A percentile compares a stretch with the other conserved stretches of the same genome.
These are phyloP conservation scores for Actinopyga echinites DNA, from an alignment of 53 echinoderm and acorn worm species.

Conservation along the genomic window DNA sequence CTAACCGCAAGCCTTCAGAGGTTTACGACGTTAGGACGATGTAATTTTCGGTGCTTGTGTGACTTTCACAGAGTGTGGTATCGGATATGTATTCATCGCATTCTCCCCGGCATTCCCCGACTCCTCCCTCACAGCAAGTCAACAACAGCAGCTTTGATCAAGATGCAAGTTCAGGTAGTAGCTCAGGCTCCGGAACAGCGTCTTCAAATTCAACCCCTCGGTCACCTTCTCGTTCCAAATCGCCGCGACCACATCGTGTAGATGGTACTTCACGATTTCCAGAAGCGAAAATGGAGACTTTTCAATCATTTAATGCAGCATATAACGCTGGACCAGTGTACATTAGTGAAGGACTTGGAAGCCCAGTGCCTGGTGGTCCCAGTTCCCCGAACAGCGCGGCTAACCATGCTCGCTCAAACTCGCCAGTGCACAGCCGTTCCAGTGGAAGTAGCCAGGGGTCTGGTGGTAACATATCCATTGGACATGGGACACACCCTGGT, in stretches of 20 bases:
- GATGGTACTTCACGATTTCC: slow-evolving; percentile 31
- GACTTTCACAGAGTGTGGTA: neutral
- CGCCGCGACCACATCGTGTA: slow-evolving; percentile 38
- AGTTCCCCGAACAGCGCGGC: slow-evolving; percentile 73
- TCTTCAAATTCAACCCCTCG: slow-evolving; percentile 76
- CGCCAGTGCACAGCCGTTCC: slow-evolving; percentile 82
- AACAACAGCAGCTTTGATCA: slow-evolving; percentile 33
- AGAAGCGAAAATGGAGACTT: slow-evolving; percentile 80
- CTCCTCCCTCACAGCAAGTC: slow-evolving; percentile 69
- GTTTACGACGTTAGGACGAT: neutral
- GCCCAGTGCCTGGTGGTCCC: slow-evolving; percentile 72
- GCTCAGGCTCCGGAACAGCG: slow-evolving; percentile 79
- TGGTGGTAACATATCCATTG: slow-evolving; percentile 26
- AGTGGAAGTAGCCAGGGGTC: slow-evolving; percentile 97
- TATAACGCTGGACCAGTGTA: slow-evolving; percentile 94
- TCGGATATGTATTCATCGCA: slow-evolving; percentile 55
- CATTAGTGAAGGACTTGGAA: slow-evolving; percentile 88
- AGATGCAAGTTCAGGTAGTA: slow-evolving; percentile 57
- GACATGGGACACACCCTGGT: slow-evolving; percentile 55
- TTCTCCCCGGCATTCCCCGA: slow-evolving; percentile 67
- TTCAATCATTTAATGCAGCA: slow-evolving; percentile 96
- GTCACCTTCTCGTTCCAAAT: slow-evolving; percentile 69
- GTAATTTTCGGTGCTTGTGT: slow-evolving; percentile 4
- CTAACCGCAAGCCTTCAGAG: too few relatives aligned
- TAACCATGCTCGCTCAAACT: slow-evolving; percentile 68